Conservation (phyloP, 2,797 vertebrate species). For the Gambusia yucatana region DNA sequence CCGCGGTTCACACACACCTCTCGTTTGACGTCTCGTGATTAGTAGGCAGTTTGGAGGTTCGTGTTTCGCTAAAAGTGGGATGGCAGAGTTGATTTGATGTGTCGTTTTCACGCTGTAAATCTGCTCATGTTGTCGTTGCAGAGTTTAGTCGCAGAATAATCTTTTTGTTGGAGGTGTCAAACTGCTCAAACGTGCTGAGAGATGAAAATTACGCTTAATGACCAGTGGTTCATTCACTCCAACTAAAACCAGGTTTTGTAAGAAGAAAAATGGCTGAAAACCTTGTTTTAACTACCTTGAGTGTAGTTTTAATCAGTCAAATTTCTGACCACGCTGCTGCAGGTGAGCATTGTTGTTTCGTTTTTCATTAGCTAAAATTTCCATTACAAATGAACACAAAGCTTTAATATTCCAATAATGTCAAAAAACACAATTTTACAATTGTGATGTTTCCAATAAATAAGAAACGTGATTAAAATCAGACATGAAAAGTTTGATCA, state of each 20-base stretch:
- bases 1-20: neutral
- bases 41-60: slow-evolving; percentile 55
- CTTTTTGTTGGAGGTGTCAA: too few species aligned
- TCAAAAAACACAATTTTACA: too few species aligned
- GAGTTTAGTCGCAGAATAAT: slow-evolving; percentile 8
- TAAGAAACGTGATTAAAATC: neutral
- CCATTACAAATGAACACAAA: too few species aligned
- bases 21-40: slow-evolving; percentile 51
- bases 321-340: neutral
- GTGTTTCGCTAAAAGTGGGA: slow-evolving; percentile 40
- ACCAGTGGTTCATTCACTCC: neutral
- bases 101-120: slow-evolving; percentile 61
- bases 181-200: neutral
- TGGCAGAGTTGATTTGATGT: slow-evolving; percentile 37
- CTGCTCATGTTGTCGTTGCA: slow-evolving; percentile 6
- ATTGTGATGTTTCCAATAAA: too few species aligned
- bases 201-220: neutral
- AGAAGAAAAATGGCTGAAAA: neutral
- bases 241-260: neutral
- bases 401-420: too few species aligned
- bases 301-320: neutral
- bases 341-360: neutral
- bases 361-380: neutral
- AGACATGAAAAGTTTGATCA: neutral
- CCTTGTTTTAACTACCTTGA: neutral